phyloP scores from a whole-genome alignment of 2,113 vertebrate species.

The Pollachius pollachius region DNA sequence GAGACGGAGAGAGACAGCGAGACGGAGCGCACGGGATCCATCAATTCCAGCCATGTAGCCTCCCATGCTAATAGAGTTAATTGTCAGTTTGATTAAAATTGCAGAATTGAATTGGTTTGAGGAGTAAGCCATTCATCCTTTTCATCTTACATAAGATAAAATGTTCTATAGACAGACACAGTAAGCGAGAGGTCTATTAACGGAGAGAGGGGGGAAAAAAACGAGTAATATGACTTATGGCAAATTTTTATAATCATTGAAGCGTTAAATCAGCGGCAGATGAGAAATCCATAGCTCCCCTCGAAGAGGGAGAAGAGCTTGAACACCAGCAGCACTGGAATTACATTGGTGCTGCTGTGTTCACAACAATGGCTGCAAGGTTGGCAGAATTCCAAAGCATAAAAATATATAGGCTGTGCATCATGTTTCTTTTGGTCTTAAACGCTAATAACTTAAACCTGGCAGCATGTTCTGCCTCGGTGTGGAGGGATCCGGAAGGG shows the following conservation, averaged over 20 bases:
- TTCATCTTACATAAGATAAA: constrained; percentile 53
- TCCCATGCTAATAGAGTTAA: constrained; percentile 67
- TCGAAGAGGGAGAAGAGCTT: constrained; percentile 39
- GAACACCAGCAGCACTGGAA: constrained; percentile 22
- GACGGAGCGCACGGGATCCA: constrained; percentile 48
- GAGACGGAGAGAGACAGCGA: too few relatives aligned
- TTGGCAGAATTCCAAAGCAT: too few relatives aligned
- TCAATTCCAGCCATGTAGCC: constrained; percentile 56
- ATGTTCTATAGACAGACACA: constrained; percentile 36
- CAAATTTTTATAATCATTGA: constrained; percentile 55
- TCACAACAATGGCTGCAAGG: too few relatives aligned
- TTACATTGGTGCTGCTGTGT: constrained; percentile 3
- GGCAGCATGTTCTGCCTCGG: too few relatives aligned
- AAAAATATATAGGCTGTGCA: neutral
- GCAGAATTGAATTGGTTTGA: constrained; percentile 53
- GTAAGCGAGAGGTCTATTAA: constrained; percentile 59
- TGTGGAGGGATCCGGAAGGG: too few relatives aligned
- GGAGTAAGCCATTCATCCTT: constrained; percentile 60
- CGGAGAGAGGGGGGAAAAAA: constrained; percentile 12
- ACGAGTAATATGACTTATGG: constrained; percentile 56
- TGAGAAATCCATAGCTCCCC: constrained; percentile 32
- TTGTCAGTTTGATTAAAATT: constrained; percentile 67
- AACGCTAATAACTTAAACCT: too few relatives aligned
- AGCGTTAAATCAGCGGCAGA: constrained; percentile 52
- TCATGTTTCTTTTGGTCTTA: too few relatives aligned